Evolutionary conservation across 2,888 invertebrate species (phyloP).

Genomic region (Drosophila eohydei): DNA sequence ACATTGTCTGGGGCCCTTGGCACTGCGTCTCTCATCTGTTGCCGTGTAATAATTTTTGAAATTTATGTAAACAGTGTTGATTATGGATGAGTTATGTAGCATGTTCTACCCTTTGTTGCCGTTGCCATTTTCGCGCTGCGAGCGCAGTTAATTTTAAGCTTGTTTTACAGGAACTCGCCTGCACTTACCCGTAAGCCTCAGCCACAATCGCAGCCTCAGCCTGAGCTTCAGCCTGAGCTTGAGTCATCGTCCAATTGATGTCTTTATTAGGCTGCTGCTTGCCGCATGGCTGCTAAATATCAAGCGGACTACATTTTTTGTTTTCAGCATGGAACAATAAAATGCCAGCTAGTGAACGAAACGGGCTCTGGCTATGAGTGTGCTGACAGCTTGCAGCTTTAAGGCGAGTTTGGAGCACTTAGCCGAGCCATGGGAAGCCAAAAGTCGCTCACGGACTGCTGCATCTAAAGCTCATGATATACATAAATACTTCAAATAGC

Average conservation of each 20-base stretch:
- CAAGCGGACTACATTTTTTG: conserved; percentile 44
- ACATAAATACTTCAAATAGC: conserved; percentile 36
- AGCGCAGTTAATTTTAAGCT: conserved; percentile 74
- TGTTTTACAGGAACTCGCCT: conserved; percentile 60
- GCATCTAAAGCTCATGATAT: conserved; percentile 34
- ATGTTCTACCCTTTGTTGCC: conserved; percentile 72
- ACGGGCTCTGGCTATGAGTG: conserved; percentile 19
- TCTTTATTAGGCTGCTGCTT: conserved; percentile 67
- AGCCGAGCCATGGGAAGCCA: conserved; percentile 54
- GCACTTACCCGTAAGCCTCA: conserved; percentile 22
- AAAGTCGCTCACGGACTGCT: conserved; percentile 52
- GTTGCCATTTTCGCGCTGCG: conserved; percentile 51
- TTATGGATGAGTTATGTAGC: conserved; percentile 79
- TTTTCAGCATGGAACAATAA: conserved; percentile 45
- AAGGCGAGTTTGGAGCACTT: conserved; percentile 63
- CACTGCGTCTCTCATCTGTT: conserved; percentile 42
- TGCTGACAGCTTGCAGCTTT: conserved; percentile 48
- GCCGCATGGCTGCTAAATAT: conserved; percentile 47
- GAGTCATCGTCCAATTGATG: conserved; percentile 75
- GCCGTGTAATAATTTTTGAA: conserved; percentile 77
- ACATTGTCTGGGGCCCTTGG: conserved; percentile 18
- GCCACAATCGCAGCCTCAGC: conserved; percentile 11
- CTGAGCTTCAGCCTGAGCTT: conserved; percentile 23
- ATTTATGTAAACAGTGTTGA: conserved; percentile 81
- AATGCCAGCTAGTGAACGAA: conserved; percentile 52